Evolutionary conservation across 2,113 vertebrate species (phyloP).

Genomic region (Oncorhynchus gorbuscha): DNA sequence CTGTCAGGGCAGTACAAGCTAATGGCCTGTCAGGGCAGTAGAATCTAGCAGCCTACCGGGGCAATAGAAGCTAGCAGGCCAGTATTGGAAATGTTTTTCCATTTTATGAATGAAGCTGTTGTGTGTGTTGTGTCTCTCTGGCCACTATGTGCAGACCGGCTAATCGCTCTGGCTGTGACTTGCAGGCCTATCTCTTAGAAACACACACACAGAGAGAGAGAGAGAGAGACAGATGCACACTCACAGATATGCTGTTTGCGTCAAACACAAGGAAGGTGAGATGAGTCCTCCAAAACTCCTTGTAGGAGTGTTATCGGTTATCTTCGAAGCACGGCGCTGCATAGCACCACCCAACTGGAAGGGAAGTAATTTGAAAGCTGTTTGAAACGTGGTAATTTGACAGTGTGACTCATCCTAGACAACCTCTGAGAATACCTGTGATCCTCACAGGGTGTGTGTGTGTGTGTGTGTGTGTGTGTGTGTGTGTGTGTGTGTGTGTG

Average conservation of each 20-base stretch:
- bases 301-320: slow-evolving; percentile 79
- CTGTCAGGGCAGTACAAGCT: too few relatives aligned
- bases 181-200: slow-evolving; percentile 17
- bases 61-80: background rate
- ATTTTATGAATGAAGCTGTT: background rate
- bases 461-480: slow-evolving; percentile 2
- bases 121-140: background rate
- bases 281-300: slow-evolving; percentile 76
- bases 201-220: slow-evolving; percentile 11
- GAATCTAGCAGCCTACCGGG: too few relatives aligned
- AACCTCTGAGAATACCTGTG: slow-evolving; percentile 76
- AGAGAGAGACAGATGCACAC: background rate
- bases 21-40: too few relatives aligned
- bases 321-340: slow-evolving; percentile 56
- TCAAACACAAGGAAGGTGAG: slow-evolving; percentile 56
- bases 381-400: slow-evolving; percentile 79
- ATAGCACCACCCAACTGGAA: slow-evolving; percentile 66
- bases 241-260: slow-evolving; percentile 20
- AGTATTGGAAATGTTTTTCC: background rate
- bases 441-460: slow-evolving; percentile 60
- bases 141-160: slow-evolving; percentile 4
- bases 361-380: slow-evolving; percentile 78
- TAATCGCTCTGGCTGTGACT: background rate
- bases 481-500: slow-evolving; percentile 8
- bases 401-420: slow-evolving; percentile 78